Evolutionary conservation across 30 jellyfish, hydroid and myxozoan genomes (phyloP), one percentile per base, ranked within the genome.

Genomic region (Nemopilema nomurai): DNA sequence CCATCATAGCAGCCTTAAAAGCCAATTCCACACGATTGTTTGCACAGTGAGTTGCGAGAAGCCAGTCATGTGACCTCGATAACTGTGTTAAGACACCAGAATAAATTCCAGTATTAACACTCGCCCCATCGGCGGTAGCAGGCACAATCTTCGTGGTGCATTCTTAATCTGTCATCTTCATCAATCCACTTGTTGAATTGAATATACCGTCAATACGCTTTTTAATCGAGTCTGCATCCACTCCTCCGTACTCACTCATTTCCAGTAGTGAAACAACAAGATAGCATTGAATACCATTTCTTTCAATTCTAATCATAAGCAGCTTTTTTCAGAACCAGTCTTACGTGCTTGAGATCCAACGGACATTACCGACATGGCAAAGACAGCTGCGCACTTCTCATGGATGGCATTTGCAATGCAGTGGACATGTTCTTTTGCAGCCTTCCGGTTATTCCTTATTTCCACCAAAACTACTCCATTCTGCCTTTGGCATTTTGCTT

Each of bases 11-110:
- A 1, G 57, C 77, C 9, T 41, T 41, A 41, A 41, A 41, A 41
- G 97, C 97, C n/a, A 86, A 79, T 87, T 91, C 95, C 9, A 86
- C 71, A 18, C 97, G 50, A 66, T 90, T 89, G 63, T 86, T 91
- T 32, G 91, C 79, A 74, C 97, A 85, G 62, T 91, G 92, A 63
- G 86, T 86, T 57, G 57, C 49, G 51, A 91, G 30, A 62, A 91
- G 90, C 97, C 97, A 86, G 49, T 85, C 90, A 19, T 95, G 57
- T 26, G 69, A 79, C 21, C 26, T 28, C 13, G 49, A 31, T 7
- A 74, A 1, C 24, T 87, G 68, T 20, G 91, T 72, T 70, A 77
- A 75, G 71, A 90, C 18, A 6, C 92, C 88, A 1, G 91, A 49
- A 16, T 20, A 41, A n/a, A 25, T 74, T 24, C 97, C 96, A 13